phyloP scores from a whole-genome alignment of 2,888 invertebrate genomes.

The Apamea monoglypha region DNA sequence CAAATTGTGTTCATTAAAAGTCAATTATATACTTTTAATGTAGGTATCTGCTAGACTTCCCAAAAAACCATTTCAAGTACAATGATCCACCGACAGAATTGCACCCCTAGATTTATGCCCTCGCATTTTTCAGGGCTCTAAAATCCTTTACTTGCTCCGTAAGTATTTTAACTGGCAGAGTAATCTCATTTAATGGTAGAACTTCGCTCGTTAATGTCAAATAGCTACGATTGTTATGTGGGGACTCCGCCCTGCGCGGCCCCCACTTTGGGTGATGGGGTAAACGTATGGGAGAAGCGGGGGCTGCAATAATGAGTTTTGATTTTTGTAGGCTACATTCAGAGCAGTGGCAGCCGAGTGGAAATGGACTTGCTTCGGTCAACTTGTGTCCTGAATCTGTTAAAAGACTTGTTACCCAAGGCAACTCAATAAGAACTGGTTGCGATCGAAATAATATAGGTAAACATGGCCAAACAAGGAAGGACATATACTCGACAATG shows the following conservation, averaged over 20 bases:
- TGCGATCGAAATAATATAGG: no score
- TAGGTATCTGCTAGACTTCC: neutral
- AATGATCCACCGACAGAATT: constrained; percentile 47
- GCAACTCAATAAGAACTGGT: no score
- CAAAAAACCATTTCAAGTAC: constrained; percentile 14
- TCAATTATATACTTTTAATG: neutral
- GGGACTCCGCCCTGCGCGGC: constrained; percentile 62
- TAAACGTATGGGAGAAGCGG: constrained; percentile 35
- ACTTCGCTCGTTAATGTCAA: constrained; percentile 84
- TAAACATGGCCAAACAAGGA: no score
- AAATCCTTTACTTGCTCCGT: constrained; percentile 67
- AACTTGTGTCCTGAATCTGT: no score
- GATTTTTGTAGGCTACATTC: neutral
- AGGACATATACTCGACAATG: no score
- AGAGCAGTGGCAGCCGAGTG: no score
- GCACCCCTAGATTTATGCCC: constrained; percentile 51
- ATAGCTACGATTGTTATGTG: constrained; percentile 82
- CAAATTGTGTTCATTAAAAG: constrained; percentile 4
- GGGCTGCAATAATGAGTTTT: neutral
- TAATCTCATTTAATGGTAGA: constrained; percentile 82
- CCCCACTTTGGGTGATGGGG: constrained; percentile 50
- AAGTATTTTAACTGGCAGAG: constrained; percentile 77
- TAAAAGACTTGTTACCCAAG: no score
- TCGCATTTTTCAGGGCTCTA: constrained; percentile 63
- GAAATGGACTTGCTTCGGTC: no score